Conservation (phyloP, 2,113 vertebrate genomes). For the Sitta europaea region DNA sequence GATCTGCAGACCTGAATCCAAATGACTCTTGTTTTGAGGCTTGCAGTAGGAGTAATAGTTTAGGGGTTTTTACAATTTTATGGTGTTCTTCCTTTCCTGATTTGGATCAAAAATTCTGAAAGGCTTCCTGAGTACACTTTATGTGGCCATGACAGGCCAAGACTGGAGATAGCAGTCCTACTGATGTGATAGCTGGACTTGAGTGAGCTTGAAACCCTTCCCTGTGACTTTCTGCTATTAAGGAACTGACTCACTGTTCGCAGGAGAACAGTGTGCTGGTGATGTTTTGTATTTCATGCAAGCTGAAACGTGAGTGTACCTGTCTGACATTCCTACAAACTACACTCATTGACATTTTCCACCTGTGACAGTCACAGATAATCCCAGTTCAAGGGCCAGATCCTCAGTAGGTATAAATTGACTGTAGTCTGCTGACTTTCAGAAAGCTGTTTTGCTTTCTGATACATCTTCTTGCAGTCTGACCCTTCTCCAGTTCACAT, state of each 20-base stretch:
- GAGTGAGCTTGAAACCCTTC: background rate
- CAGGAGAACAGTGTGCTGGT: background rate
- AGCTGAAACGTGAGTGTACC: background rate
- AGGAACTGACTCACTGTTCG: background rate
- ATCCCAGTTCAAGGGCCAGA: slow-evolving; percentile 17
- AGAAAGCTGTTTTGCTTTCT: background rate
- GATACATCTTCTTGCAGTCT: background rate
- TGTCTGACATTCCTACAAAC: background rate
- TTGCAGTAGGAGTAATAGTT: background rate
- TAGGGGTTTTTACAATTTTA: background rate
- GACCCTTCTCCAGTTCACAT: background rate
- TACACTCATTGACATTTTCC: background rate
- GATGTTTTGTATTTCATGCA: background rate
- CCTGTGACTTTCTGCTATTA: background rate
- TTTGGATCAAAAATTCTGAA: background rate
- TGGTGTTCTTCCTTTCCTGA: background rate
- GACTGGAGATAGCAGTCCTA: background rate
- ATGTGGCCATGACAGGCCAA: background rate
- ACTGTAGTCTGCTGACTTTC: background rate
- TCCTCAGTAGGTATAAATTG: background rate
- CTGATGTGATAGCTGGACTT: background rate
- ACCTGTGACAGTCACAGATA: background rate
- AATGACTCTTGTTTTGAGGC: background rate
- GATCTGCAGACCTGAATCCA: background rate
- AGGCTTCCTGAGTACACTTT: background rate